phyloP scores from a whole-genome alignment of 2,888 invertebrate species.

The Athalia rosae region DNA sequence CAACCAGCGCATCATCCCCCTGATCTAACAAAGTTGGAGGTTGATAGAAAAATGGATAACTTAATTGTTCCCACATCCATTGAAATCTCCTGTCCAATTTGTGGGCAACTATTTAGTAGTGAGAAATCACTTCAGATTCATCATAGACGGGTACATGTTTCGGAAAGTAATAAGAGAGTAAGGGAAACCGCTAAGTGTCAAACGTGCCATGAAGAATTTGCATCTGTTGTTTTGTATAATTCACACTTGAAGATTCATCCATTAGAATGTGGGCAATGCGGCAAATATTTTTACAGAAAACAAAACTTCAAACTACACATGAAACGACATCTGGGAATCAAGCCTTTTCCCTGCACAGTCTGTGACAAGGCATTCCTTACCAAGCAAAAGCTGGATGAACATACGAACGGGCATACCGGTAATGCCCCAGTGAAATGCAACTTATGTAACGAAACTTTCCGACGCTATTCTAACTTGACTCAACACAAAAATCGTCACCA shows the following conservation, averaged over 20 bases:
- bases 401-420: conserved; percentile 89
- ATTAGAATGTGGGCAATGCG: conserved; percentile 87
- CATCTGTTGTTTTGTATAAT: conserved; percentile 81
- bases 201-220: conserved; percentile 81
- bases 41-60: conserved; percentile 62
- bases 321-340: conserved; percentile 87
- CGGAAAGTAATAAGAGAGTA: conserved; percentile 66
- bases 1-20: conserved; percentile 66
- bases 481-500: conserved; percentile 89
- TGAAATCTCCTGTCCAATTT: conserved; percentile 67
- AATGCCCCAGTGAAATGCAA: conserved; percentile 88
- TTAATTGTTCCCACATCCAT: conserved; percentile 60
- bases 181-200: conserved; percentile 75
- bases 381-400: conserved; percentile 87
- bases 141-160: conserved; percentile 67
- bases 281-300: conserved; percentile 85
- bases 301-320: conserved; percentile 86
- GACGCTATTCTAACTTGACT: conserved; percentile 88
- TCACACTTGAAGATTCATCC: conserved; percentile 87
- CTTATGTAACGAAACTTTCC: conserved; percentile 86
- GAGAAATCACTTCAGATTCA: conserved; percentile 69
- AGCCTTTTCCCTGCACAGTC: conserved; percentile 83
- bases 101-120: conserved; percentile 67
- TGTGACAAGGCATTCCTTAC: conserved; percentile 90
- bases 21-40: conserved; percentile 61